phyloP scores from a whole-genome alignment of 2,113 vertebrate genomes.

The Protobothrops flavoviridis region DNA sequence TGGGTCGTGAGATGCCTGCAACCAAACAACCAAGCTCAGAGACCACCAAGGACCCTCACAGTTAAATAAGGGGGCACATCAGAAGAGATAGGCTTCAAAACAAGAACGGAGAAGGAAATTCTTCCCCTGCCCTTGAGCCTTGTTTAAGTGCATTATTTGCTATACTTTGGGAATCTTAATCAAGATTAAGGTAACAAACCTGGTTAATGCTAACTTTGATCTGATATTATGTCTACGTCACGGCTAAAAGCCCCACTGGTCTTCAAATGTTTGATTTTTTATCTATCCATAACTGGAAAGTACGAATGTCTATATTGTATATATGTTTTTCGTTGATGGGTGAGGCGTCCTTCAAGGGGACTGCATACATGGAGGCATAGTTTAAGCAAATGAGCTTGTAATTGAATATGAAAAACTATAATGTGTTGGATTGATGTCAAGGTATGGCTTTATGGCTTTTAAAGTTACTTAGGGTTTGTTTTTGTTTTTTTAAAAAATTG shows the following conservation, averaged over 20 bases:
- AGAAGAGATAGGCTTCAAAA: too few relatives aligned
- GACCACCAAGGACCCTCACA: too few relatives aligned
- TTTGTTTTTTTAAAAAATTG: too few relatives aligned
- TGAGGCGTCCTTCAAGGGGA: conserved; percentile 6
- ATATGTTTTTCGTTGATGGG: neutral
- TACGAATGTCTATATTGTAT: neutral
- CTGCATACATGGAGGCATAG: conserved; percentile 8
- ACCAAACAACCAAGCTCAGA: too few relatives aligned
- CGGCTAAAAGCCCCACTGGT: neutral
- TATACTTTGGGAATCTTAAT: neutral
- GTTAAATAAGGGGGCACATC: too few relatives aligned
- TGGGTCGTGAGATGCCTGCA: too few relatives aligned
- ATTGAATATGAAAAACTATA: conserved; percentile 15
- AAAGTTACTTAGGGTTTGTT: neutral
- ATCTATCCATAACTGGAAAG: neutral
- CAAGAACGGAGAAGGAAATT: too few relatives aligned
- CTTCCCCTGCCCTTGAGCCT: too few relatives aligned
- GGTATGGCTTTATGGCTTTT: neutral
- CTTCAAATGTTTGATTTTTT: neutral
- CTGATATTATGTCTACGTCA: neutral
- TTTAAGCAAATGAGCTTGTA: conserved; percentile 27
- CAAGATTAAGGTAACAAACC: neutral
- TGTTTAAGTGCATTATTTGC: neutral
- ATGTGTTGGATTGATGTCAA: conserved; percentile 26
- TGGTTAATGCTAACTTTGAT: neutral